phyloP scores from a whole-genome alignment of 2,888 invertebrate genomes.

The Miltochrista miniata region DNA sequence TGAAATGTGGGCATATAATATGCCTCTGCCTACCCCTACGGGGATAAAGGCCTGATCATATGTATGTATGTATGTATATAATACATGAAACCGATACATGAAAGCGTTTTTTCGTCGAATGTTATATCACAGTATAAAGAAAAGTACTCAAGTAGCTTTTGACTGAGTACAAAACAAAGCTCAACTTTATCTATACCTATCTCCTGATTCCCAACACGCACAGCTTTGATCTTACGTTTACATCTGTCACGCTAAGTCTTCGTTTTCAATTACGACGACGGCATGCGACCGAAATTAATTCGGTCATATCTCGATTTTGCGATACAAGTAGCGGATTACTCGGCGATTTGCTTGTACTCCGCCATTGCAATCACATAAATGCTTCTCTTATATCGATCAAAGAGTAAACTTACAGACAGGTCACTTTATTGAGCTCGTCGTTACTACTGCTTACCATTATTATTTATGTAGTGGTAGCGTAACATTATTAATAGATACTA shows the following conservation, averaged over 20 bases:
- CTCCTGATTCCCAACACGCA: conserved; percentile 34
- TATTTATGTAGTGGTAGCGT: too few relatives aligned
- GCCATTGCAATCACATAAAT: conserved; percentile 65
- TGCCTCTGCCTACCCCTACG: too few relatives aligned
- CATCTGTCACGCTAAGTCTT: conserved; percentile 64
- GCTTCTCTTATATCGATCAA: conserved; percentile 47
- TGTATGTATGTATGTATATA: too few relatives aligned
- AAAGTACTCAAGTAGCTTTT: neutral
- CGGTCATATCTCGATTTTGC: conserved; percentile 70
- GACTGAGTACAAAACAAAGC: neutral
- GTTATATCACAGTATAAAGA: too few relatives aligned
- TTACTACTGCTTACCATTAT: too few relatives aligned
- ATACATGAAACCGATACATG: too few relatives aligned
- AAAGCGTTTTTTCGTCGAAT: conserved; percentile 6
- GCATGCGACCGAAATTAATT: conserved; percentile 74
- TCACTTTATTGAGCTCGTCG: neutral
- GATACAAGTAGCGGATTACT: conserved; percentile 74
- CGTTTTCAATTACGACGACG: conserved; percentile 69
- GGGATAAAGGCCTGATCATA: too few relatives aligned
- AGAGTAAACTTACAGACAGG: conserved; percentile 45
- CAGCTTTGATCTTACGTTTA: conserved; percentile 45
- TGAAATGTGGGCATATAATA: too few relatives aligned
- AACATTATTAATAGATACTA: too few relatives aligned
- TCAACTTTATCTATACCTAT: conserved; percentile 12
- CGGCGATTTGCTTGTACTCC: conserved; percentile 69